Evolutionary conservation across 2,113 vertebrate species (phyloP), one percentile per base, ranked within the genome.

Genomic region (Callaeas wilsoni): DNA sequence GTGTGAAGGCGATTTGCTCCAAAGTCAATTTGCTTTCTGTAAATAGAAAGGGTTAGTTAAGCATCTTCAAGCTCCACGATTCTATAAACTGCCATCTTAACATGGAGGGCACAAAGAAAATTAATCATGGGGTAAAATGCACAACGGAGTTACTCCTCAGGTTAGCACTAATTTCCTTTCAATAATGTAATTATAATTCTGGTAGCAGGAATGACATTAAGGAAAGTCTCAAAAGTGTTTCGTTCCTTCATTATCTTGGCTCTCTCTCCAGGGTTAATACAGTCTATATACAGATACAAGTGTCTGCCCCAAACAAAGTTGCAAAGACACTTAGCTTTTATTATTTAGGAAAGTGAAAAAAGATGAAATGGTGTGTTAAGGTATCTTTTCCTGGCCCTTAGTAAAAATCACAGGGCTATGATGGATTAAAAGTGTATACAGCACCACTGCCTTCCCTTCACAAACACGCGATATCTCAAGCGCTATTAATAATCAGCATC

Each of bases 21-120:
- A 94, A 97, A 98, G 96, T 97, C 97, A 98, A 94, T 97, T 89
- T 97, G 76, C 90, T 97, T 96, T 94, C 90, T 97, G 98, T 96
- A 97, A 94, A 92, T 81, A 98, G 91, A 96, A 97, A 97, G 96
- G 87, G 84, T 86, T 95, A 97, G 88, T 92, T 88, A 94, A 97
- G 93, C 94, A 87, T 95, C 84, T 97, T 89, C 85, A 90, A 76
- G 89, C 84, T 97, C 91, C 94, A 83, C 63, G 29, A 87, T 97
- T 97, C 87, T 82, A 96, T 96, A 97, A 97, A 95, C 79, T 80
- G 90, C 96, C 96, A 94, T 94, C 80, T 94, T 96, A 96, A 89
- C 64, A 97, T 37, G 1, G 65, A 96, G 95, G 52, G 84, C 87
- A 95, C 77, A 92, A 94, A 95, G 85, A 62, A 96, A 98, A 97